Base-by-base conservation (phyloP, 2,113 vertebrate species). In the Blennius ocellaris region DNA sequence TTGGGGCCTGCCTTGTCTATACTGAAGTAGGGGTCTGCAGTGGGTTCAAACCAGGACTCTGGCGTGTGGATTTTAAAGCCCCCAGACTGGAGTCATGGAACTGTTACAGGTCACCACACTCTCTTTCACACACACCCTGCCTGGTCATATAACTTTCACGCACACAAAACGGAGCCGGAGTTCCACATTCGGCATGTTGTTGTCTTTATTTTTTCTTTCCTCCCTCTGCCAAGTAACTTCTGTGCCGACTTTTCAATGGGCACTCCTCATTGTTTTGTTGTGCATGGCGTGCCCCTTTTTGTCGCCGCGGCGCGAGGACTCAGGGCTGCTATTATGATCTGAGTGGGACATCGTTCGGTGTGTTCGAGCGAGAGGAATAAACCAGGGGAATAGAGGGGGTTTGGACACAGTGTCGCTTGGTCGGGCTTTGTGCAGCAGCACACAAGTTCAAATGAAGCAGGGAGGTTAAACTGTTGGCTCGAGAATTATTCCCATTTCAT, bases 81-180 rank as follows among this genome's bases (percentile, higher is more conserved):
- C 76, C 65, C 83, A 86, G 89, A 76, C 85, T 78, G 78, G 49
- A 87, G 82, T 89, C 76, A 82, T 63, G 76, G 78, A 85, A 82
- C 85, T 88, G 85, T 90, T 88, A 87, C 83, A 91, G 90, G 89
- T 90, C 91, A 90, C 87, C 83, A 88, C 83, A 76, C 84, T 85
- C 77, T 82, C 84, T 88, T 87, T 87, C 83, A 87, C 85, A 80
- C 54, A 16, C 80, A 71, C 47, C 51, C 85, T 57, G 68, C 80
- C 83, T 85, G 86, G 83, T 80, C 84, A 65, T 83, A 89, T 83
- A 90, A 88, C 73, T 74, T 72, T 72, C 60, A 70, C 75, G 76
- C 75, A 70, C 65, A 73, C 61, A 69, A 58, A 43, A 30, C 67
- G 16, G 11, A 65, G 62, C 8, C 65, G 61, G 50, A 72, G 70